Conservation (phyloP, 1,140 invertebrate genomes). For the Acarapis woodi region DNA sequence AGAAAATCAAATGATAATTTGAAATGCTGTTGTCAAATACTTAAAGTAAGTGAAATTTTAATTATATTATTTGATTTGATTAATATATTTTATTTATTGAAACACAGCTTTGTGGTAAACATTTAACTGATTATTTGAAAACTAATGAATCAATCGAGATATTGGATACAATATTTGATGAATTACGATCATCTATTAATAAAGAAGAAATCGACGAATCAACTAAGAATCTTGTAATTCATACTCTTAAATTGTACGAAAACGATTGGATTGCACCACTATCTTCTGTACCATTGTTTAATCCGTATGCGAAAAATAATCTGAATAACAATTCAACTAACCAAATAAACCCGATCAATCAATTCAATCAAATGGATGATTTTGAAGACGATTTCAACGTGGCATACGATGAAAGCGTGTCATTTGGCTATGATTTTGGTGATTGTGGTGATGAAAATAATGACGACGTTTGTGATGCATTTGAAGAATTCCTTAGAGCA, state of each 20-base stretch:
- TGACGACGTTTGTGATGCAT: slow-evolving; percentile 6
- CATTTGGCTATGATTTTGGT: slow-evolving; percentile 8
- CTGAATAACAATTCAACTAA: background rate
- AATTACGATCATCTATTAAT: background rate
- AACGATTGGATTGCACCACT: background rate
- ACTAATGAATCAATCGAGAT: background rate
- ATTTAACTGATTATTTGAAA: background rate
- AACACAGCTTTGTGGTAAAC: slow-evolving; percentile 1
- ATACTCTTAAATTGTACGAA: background rate
- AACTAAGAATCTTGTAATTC: slow-evolving; percentile 1
- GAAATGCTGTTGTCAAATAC: slow-evolving; percentile 23
- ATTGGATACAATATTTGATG: slow-evolving; percentile 1
- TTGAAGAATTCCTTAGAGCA: slow-evolving; percentile 5
- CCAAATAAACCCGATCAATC: too few species aligned
- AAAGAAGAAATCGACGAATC: background rate
- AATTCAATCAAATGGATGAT: too few species aligned
- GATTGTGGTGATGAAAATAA: slow-evolving; percentile 6
- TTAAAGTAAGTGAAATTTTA: slow-evolving; percentile 18
- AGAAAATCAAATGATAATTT: slow-evolving; percentile 8
- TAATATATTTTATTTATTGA: background rate
- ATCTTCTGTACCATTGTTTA: background rate
- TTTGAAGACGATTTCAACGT: too few species aligned
- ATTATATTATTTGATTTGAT: background rate
- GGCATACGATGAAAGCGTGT: too few species aligned
- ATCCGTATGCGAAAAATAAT: slow-evolving; percentile 1